These are phyloP conservation scores for Selenia dentaria DNA, from an alignment of 2,888 invertebrate species.

Conservation along the genomic window DNA sequence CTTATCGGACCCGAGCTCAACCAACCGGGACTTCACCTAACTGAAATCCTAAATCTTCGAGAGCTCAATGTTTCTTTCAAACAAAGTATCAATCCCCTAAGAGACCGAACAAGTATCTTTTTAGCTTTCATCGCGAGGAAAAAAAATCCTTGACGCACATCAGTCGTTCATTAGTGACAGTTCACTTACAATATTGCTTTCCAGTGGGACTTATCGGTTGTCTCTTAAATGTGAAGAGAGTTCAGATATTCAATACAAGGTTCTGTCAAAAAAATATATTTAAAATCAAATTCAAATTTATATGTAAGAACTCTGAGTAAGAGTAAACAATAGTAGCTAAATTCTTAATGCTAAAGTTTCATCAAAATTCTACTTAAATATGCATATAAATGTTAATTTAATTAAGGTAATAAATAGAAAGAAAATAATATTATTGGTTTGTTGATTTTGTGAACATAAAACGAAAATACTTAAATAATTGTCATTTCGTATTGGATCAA, in stretches of 20 bases:
- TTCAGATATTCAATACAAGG: background rate
- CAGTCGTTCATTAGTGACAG: conserved; percentile 30
- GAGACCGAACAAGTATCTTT: conserved; percentile 9
- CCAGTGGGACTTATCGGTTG: conserved; percentile 25
- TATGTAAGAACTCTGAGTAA: too few relatives aligned
- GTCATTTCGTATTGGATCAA: too few relatives aligned
- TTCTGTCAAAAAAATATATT: too few relatives aligned
- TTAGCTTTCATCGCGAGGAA: conserved; percentile 3
- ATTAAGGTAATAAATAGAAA: too few relatives aligned
- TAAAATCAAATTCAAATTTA: too few relatives aligned
- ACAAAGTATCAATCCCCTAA: conserved; percentile 11
- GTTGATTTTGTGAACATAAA: too few relatives aligned
- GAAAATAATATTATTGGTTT: too few relatives aligned
- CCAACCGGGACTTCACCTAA: conserved; percentile 11
- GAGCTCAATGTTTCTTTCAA: background rate
- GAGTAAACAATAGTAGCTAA: too few relatives aligned
- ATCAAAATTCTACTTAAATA: too few relatives aligned
- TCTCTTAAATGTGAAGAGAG: background rate
- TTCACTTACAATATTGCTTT: conserved; percentile 27
- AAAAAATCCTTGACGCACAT: conserved; percentile 23
- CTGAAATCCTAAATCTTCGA: conserved; percentile 5
- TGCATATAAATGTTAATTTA: too few relatives aligned
- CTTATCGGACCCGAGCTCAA: conserved; percentile 9
- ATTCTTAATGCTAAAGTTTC: too few relatives aligned
- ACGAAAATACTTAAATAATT: too few relatives aligned